These are phyloP conservation scores for Ochlodes sylvanus DNA, from an alignment of 2,888 invertebrate species.

Conservation along the genomic window DNA sequence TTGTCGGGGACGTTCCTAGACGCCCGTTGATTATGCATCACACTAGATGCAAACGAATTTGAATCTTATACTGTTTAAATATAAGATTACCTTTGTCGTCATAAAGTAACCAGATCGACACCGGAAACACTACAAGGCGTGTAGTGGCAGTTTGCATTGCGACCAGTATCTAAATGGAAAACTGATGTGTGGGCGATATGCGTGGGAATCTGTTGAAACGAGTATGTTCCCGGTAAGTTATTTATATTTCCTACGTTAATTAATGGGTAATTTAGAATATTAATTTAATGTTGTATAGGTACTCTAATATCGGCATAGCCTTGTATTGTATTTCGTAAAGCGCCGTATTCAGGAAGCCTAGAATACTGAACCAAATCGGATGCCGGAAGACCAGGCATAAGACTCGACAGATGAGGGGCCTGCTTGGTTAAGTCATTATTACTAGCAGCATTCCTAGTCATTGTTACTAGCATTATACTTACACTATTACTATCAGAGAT, in stretches of 20 bases:
- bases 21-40: not conserved
- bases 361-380: too few relatives aligned
- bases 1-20: constrained; percentile 9
- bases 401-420: too few relatives aligned
- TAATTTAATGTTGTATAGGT: too few relatives aligned
- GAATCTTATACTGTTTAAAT: not conserved
- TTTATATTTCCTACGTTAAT: constrained; percentile 2
- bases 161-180: not conserved
- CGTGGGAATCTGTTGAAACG: not conserved
- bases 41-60: not conserved
- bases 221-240: not conserved
- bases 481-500: too few relatives aligned
- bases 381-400: too few relatives aligned
- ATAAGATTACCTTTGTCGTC: not conserved
- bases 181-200: constrained; percentile 4
- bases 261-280: not conserved
- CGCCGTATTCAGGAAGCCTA: too few relatives aligned
- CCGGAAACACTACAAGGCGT: not conserved
- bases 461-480: too few relatives aligned
- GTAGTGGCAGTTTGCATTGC: constrained; percentile 7
- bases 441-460: too few relatives aligned
- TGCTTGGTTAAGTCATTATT: too few relatives aligned
- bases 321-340: too few relatives aligned
- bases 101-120: not conserved
- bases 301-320: too few relatives aligned